These are phyloP conservation scores for Sesamia inferens DNA, from an alignment of 2,888 invertebrate species.

Conservation along the genomic window DNA sequence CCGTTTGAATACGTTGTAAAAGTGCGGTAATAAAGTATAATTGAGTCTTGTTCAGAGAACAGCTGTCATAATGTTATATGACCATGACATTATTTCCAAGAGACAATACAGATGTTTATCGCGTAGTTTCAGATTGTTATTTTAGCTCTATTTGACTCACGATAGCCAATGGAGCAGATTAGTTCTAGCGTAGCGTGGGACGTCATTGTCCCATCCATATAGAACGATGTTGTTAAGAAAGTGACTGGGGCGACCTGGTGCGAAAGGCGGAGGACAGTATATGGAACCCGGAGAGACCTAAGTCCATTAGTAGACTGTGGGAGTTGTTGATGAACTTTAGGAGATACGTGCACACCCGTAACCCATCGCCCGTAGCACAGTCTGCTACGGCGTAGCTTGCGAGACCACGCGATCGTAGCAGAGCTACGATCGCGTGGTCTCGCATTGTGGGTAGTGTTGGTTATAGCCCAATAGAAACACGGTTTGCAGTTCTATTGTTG, in stretches of 20 bases:
- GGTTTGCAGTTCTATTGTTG: too few relatives aligned
- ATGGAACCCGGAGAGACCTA: background rate
- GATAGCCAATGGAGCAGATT: too few relatives aligned
- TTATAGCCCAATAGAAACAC: too few relatives aligned
- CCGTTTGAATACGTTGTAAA: constrained; percentile 37
- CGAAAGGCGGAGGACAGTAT: background rate
- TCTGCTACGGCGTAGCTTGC: constrained; percentile 16
- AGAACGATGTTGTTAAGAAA: background rate
- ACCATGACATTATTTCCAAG: background rate
- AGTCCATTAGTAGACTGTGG: background rate
- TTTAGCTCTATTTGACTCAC: background rate
- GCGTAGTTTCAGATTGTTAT: too few relatives aligned
- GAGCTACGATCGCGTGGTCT: background rate
- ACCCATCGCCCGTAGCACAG: background rate
- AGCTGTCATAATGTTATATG: constrained; percentile 16
- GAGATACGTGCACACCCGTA: background rate
- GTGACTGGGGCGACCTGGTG: background rate
- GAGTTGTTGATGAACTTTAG: background rate
- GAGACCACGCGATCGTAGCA: too few relatives aligned
- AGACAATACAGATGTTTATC: background rate
- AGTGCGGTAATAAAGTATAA: constrained; percentile 41
- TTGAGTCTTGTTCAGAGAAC: constrained; percentile 11
- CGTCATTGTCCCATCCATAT: background rate
- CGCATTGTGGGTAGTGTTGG: too few relatives aligned
- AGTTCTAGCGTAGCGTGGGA: background rate